Base-by-base conservation (phyloP, 2,113 vertebrate genomes). In the Scomber japonicus region DNA sequence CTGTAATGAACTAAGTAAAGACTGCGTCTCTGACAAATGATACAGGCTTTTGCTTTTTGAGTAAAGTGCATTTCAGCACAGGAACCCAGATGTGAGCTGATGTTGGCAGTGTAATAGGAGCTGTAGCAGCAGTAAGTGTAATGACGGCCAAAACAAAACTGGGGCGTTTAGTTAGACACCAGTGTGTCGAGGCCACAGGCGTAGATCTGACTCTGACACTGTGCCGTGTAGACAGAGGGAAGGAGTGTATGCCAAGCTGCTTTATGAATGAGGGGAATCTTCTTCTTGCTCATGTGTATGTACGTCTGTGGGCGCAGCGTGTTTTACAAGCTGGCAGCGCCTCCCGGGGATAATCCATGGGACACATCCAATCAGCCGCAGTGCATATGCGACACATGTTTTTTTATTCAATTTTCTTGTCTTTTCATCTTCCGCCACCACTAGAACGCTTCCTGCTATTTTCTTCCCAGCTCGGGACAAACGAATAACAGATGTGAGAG, bases 401-500 rank as follows among this genome's bases (percentile, higher is more conserved):
- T 97, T 94, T 94, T 94, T 93, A 93, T 93, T 93, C 92, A 93
- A 93, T 93, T 92, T 90, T 89, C 93, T 97, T 95, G 95, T 97
- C 96, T 97, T 98, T 98, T 98, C 96, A 97, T 98, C 97, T 97
- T 96, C 95, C 91, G 93, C 94, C 95, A 96, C 95, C 96, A 96
- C 95, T 95, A 96, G 95, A 97, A 97, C 94, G 95, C 96, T 97
- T 98, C 97, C 96, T 98, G 97, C 96, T 93, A 96, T 96, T 97
- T 95, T 96, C 96, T 96, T 97, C 96, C 95, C 96, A 96, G 95
- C 96, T 95, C 95, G 92, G 96, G 95, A 98, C 96, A 98, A 98
- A 98, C 96, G 95, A 97, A 97, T 97, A 97, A 96, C 97, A 98
- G 97, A 98, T 98, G 98, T 97, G 96, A 95, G 94, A 95, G 96